Base-by-base conservation (phyloP, 2,797 vertebrate species). In the Hippocampus kuda region DNA sequence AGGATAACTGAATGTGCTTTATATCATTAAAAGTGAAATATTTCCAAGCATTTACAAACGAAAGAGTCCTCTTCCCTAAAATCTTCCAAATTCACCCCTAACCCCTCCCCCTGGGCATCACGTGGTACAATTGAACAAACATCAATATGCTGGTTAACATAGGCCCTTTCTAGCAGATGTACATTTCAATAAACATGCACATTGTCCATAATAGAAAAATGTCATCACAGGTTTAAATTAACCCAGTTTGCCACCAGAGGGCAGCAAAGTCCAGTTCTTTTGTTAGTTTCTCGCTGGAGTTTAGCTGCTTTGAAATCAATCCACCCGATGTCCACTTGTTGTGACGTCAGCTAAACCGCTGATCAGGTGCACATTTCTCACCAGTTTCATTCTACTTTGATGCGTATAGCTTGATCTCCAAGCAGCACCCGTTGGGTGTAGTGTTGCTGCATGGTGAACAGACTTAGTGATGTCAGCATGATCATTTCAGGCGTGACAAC, bases 201-300 rank as follows among this genome's bases (percentile, higher is more conserved):
- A 12, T 26, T 27, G n/a, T 27, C 9, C n/a, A 56, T 10, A 4
- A 15, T 5, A 34, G 8, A 34, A 18, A 60, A 30, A 34, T 18
- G 1, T 8, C 16, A 20, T 20, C 2, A 20, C 3, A 20, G 27
- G 27, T 20, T 18, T 18, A 54, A 20, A 10, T 54, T 10, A 24
- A 54, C 4, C 1, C 30, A 16, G 0, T 41, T 20, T 0, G 3
- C 79, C 87, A 84, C 82, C 68, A 16, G 86, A 44, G 75, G 83
- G 80, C 79, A 75, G 77, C 65, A 80, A 3, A 76, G 22, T 2
- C 65, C 24, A 15, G 69, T 16, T 61, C 4, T 66, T 71, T 41
- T 15, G 13, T 27, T 16, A 46, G 44, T 7, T 53, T 7, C 51
- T n/a, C 51, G 10, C 44, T 22, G 20, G 9, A 30, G 57, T 60